A percentile compares a stretch with the other conserved stretches of the same genome.
phyloP scores from a whole-genome alignment of 2,797 vertebrate genomes.

The Lepus oiostolus region DNA sequence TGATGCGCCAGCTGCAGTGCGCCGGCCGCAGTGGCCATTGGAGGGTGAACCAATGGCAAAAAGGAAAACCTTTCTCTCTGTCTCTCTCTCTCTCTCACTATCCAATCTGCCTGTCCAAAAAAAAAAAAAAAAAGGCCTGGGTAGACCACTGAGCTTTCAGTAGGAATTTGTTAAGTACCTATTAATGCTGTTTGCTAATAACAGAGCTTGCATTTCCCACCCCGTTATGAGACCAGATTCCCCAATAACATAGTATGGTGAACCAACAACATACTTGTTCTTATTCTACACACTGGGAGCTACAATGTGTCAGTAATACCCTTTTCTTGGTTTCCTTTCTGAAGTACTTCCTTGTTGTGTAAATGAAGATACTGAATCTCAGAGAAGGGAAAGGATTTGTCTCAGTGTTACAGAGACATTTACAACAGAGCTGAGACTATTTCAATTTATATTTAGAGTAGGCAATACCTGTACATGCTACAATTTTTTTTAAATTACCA shows the following conservation, averaged over 20 bases:
- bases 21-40: no score
- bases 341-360: neutral
- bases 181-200: constrained; percentile 1
- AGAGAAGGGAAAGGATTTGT: constrained; percentile 11
- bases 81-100: no score
- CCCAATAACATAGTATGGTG: neutral
- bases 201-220: neutral
- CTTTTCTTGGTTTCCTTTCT: neutral
- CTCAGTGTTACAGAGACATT: constrained; percentile 18
- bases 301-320: neutral
- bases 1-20: no score
- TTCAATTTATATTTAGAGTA: constrained; percentile 40
- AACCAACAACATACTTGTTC: neutral
- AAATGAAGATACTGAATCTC: neutral
- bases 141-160: neutral
- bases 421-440: constrained; percentile 10
- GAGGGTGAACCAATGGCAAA: no score
- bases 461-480: neutral
- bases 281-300: constrained; percentile 11
- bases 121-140: neutral
- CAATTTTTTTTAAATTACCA: neutral
- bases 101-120: no score
- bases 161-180: constrained; percentile 22
- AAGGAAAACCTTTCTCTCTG: no score
- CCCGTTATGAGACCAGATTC: neutral